Conservation (phyloP, 2,888 invertebrate species). For the Megaustenia siamemsis region DNA sequence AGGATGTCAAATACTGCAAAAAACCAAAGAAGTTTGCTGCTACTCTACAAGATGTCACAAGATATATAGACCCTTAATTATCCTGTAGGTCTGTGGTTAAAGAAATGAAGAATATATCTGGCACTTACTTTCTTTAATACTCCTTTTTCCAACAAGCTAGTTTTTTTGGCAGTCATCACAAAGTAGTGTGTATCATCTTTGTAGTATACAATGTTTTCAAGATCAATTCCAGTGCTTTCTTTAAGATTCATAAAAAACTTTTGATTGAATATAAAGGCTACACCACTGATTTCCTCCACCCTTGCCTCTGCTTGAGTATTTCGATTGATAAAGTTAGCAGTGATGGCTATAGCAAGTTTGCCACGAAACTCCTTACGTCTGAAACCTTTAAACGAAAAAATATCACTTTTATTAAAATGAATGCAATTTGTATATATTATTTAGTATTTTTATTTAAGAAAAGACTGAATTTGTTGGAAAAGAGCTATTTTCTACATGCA, state of each 20-base stretch:
- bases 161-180: slow-evolving; percentile 99
- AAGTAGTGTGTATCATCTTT: slow-evolving; percentile 99
- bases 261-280: slow-evolving; percentile 99
- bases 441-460: no score
- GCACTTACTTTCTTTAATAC: slow-evolving; percentile 89
- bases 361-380: slow-evolving; percentile 97
- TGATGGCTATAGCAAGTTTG: slow-evolving; percentile 98
- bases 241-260: slow-evolving; percentile 95
- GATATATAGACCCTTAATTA: no score
- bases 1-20: no score
- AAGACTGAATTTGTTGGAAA: no score
- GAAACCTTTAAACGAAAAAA: slow-evolving; percentile 84
- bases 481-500: no score
- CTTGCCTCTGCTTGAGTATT: slow-evolving; percentile 93
- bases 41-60: no score
- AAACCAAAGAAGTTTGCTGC: no score
- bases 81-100: no score
- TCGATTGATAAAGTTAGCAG: slow-evolving; percentile 98
- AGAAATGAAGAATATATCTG: no score
- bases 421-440: no score
- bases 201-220: slow-evolving; percentile 99
- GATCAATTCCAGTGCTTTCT: slow-evolving; percentile 93
- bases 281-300: slow-evolving; percentile 96
- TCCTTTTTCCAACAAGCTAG: slow-evolving; percentile 92
- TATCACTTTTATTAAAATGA: no score